Evolutionary conservation across 1,140 invertebrate species (phyloP).

Genomic region (Solenopsis invicta): DNA sequence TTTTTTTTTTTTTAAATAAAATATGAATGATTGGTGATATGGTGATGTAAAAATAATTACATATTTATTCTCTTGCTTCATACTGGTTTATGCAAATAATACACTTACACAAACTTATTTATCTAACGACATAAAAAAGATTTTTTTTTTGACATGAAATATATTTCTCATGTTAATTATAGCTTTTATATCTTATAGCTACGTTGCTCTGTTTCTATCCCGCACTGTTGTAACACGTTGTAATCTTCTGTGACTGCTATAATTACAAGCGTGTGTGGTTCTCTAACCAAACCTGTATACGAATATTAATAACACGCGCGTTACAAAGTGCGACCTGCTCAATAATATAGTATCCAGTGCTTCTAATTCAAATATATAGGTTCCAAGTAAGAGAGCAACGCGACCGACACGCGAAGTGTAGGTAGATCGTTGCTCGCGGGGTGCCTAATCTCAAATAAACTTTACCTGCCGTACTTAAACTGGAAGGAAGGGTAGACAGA

Average conservation of each 20-base stretch:
- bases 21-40: background rate
- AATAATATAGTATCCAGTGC: conserved; percentile 50
- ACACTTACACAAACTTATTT: conserved; percentile 8
- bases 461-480: conserved; percentile 70
- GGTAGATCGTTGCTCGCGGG: conserved; percentile 42
- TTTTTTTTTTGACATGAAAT: background rate
- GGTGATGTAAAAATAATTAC: background rate
- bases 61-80: background rate
- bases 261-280: conserved; percentile 20
- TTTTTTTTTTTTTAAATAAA: conserved; percentile 23
- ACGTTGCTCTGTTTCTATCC: conserved; percentile 20
- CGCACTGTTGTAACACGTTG: background rate
- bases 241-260: conserved; percentile 38
- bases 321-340: conserved; percentile 35
- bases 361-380: conserved; percentile 29
- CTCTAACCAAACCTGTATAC: background rate
- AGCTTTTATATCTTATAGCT: conserved; percentile 23
- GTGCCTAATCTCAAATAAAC: conserved; percentile 75
- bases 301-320: background rate
- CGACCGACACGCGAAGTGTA: conserved; percentile 35
- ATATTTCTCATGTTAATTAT: conserved; percentile 28
- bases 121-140: background rate
- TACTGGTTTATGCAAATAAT: background rate
- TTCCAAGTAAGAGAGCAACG: conserved; percentile 60
- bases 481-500: conserved; percentile 78